A percentile compares a stretch with the other conserved stretches of the same genome.
These are phyloP conservation scores for Scomber colias DNA, from an alignment of 2,113 vertebrate genomes.

Conservation along the genomic window DNA sequence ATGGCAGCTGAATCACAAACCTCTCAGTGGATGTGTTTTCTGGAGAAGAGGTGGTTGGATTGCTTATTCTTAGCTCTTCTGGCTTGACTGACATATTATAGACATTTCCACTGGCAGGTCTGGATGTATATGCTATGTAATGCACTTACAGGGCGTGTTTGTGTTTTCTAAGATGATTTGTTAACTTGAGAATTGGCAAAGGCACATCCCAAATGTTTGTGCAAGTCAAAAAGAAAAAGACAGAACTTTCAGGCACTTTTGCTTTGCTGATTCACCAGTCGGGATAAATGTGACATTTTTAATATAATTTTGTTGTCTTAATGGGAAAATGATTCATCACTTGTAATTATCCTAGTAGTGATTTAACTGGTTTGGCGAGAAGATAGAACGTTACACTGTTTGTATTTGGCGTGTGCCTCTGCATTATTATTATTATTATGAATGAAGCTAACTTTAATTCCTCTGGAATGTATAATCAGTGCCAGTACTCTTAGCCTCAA, in stretches of 20 bases:
- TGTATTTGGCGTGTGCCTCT: conserved; percentile 14
- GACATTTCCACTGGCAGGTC: no score
- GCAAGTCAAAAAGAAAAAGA: neutral
- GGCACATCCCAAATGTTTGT: neutral
- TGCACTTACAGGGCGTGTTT: no score
- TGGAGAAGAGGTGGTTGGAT: no score
- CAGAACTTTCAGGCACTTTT: neutral
- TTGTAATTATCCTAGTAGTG: conserved; percentile 15
- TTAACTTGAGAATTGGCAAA: neutral
- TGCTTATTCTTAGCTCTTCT: no score
- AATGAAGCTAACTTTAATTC: conserved; percentile 13
- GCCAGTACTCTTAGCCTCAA: conserved; percentile 37
- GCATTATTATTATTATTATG: conserved; percentile 2
- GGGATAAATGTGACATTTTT: conserved; percentile 15
- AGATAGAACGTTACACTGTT: neutral
- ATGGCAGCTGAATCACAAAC: no score
- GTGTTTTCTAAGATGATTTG: neutral
- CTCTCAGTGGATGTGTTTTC: no score
- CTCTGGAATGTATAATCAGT: conserved; percentile 3
- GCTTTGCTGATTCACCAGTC: neutral
- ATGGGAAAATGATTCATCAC: conserved; percentile 5
- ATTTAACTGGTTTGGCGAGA: conserved; percentile 16
- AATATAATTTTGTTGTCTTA: conserved; percentile 3
- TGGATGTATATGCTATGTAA: no score
- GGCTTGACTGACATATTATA: no score